Evolutionary conservation across 2,888 invertebrate genomes (phyloP).

Genomic region (Erynnis tages): DNA sequence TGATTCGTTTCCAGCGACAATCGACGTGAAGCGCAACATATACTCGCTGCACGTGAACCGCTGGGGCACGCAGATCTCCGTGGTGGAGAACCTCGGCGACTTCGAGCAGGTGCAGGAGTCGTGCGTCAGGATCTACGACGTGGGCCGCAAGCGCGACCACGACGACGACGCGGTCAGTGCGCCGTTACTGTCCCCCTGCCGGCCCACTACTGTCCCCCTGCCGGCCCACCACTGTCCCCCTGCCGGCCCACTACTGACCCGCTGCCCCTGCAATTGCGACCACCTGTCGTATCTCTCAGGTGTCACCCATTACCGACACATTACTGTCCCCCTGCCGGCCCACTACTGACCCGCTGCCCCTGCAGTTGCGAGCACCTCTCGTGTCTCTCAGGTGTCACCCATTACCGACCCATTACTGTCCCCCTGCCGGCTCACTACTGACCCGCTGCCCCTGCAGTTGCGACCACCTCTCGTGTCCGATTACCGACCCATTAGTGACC

Average conservation of each 20-base stretch:
- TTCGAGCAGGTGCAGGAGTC: slow-evolving; percentile 94
- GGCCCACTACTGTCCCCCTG: background rate
- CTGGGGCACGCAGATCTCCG: slow-evolving; percentile 92
- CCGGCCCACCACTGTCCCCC: too few species aligned
- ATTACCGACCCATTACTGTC: too few species aligned
- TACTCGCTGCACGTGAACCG: slow-evolving; percentile 92
- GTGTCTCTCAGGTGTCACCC: too few species aligned
- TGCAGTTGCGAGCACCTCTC: background rate
- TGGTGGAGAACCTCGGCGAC: slow-evolving; percentile 94
- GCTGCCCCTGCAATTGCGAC: too few species aligned
- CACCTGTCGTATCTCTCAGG: background rate
- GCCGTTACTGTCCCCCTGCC: background rate
- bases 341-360: too few species aligned
- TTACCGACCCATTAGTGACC: too few species aligned
- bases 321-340: too few species aligned
- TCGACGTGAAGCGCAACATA: slow-evolving; percentile 95
- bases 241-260: too few species aligned
- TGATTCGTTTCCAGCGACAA: slow-evolving; percentile 94
- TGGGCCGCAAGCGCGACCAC: slow-evolving; percentile 92
- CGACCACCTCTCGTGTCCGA: background rate
- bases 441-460: too few species aligned
- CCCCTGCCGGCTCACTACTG: too few species aligned
- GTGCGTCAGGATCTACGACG: slow-evolving; percentile 94
- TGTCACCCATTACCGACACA: too few species aligned
- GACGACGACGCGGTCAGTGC: slow-evolving; percentile 91